Evolutionary conservation across 1,140 invertebrate species (phyloP).

Genomic region (Mamestra configurata): DNA sequence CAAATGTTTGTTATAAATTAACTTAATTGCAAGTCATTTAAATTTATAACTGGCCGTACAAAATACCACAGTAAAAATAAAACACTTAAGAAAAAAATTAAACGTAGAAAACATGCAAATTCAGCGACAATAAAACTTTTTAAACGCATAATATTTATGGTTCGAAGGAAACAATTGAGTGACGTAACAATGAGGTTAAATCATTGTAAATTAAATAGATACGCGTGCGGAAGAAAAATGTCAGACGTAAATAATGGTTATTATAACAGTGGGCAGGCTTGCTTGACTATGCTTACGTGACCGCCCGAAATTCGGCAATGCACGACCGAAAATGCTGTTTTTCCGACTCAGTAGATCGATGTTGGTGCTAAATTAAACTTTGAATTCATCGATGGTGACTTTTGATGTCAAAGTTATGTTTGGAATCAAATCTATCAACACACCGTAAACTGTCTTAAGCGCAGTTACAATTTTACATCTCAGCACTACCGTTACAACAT

Average conservation of each 20-base stretch:
- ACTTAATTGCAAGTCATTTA: slow-evolving; percentile 15
- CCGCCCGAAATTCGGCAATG: neutral
- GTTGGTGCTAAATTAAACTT: neutral
- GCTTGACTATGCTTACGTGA: slow-evolving; percentile 14
- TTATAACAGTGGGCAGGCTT: neutral
- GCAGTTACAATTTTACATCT: no score
- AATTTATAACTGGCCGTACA: neutral
- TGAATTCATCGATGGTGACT: neutral
- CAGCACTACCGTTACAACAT: no score
- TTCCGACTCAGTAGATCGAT: slow-evolving; percentile 7
- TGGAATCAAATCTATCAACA: no score
- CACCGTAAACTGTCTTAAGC: no score
- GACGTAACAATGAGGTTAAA: slow-evolving; percentile 17
- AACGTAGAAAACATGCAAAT: slow-evolving; percentile 13
- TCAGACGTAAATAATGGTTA: neutral
- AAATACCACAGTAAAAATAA: neutral
- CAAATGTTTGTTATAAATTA: slow-evolving; percentile 11
- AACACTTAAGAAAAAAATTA: slow-evolving; percentile 5
- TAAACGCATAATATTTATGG: slow-evolving; percentile 24
- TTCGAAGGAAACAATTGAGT: slow-evolving; percentile 7
- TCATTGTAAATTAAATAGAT: slow-evolving; percentile 16
- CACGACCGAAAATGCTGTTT: neutral
- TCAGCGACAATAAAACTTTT: neutral
- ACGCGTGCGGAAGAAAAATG: slow-evolving; percentile 15
- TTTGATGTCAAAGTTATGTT: no score